These are phyloP conservation scores for Conus canariensis DNA, from an alignment of 2,888 invertebrate genomes.

Conservation along the genomic window DNA sequence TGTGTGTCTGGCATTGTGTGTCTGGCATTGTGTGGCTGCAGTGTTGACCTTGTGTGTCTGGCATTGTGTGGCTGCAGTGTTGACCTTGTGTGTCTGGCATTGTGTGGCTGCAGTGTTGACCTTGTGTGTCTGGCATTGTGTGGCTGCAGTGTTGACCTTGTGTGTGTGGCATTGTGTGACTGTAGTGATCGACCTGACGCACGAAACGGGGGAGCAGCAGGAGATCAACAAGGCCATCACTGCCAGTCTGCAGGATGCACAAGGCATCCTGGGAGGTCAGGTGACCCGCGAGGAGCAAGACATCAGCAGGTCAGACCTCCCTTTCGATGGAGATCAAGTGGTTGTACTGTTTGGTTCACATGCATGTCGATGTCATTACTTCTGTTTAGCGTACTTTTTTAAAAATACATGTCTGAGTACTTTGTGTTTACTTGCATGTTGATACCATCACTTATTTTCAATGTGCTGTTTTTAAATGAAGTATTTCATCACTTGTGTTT, in stretches of 20 bases:
- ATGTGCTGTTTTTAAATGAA: no score
- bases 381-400: no score
- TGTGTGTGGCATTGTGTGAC: background rate
- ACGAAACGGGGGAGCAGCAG: conserved; percentile 69
- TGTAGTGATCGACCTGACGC: conserved; percentile 64
- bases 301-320: conserved; percentile 75
- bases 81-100: background rate
- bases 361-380: no score
- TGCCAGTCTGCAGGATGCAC: conserved; percentile 77
- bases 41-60: background rate
- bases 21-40: background rate
- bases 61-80: background rate
- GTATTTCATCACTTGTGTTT: no score
- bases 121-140: background rate
- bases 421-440: no score
- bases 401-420: no score
- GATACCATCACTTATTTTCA: no score
- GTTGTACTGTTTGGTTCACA: no score
- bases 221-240: conserved; percentile 79
- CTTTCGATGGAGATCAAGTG: background rate
- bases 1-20: no score
- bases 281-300: conserved; percentile 78
- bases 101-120: background rate
- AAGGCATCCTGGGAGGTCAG: conserved; percentile 77
- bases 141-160: conserved; percentile 57